Evolutionary conservation across 64 coral and sea anemone species (phyloP), one percentile per base, ranked within the genome.

Genomic region (Pocillopora damicornis): DNA sequence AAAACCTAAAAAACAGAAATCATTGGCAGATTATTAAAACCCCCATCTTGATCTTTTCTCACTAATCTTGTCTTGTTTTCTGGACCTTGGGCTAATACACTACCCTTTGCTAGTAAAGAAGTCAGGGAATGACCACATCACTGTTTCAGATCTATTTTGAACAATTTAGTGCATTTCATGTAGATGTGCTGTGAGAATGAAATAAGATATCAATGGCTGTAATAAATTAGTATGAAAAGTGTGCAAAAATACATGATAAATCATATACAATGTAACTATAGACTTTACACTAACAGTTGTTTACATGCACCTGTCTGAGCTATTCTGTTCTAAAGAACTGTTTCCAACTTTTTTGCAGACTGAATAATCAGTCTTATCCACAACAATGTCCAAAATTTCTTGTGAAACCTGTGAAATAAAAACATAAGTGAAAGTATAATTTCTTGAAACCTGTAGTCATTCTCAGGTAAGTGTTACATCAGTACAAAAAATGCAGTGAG

Each of bases 331-430:
- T 35, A 63, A 67, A 85, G 81, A 0, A 85, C 5, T 58, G 6
- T 73, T 62, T 42, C 23, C 12, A 22, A 23, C 58, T n/a, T 72
- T 57, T 18, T 22, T 58, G 65, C 64, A 58, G 15, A 1, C 64
- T 5, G 13, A 22, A 11, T 72, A 85, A 73, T 85, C 81, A 72
- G 20, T 85, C 20, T 13, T 85, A 20, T 85, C 65, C 58, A 85
- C 38, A 51, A 72, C 65, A 58, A 37, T 66, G 71, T 85, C 81
- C 64, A 85, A 72, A 12, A 85, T 73, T 37, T 85, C 81, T 13
- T 85, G 81, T 9, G 81, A 85, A 17, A 85, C 25, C 81, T 85
- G 25, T 22, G 38, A 7, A 10, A 85, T 72, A 45, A 15, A 85
- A 20, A 69, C 16, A 25, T 51, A 2, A 15, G 22, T 2, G 20